phyloP scores from a whole-genome alignment of 1,140 invertebrate species.

The Conus betulinus region DNA sequence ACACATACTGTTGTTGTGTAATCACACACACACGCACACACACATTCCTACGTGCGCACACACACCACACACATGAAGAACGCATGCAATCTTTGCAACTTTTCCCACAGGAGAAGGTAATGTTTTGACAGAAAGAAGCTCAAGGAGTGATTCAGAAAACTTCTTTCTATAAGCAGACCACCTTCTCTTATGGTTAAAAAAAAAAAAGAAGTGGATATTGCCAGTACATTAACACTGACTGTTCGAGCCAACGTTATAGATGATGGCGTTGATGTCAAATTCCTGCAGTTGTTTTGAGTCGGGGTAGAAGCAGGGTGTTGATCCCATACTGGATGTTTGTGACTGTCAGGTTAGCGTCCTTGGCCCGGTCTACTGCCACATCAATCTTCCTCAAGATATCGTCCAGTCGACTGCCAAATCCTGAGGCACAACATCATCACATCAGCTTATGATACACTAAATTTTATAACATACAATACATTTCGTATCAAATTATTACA shows the following conservation, averaged over 20 bases:
- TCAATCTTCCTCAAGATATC: conserved; percentile 25
- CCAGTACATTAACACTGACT: background rate
- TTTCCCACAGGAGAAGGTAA: too few species aligned
- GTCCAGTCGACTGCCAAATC: conserved; percentile 34
- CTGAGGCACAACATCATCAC: background rate
- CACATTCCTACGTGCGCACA: too few species aligned
- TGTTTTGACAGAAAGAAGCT: too few species aligned
- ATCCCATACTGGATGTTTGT: conserved; percentile 55
- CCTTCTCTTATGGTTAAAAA: too few species aligned
- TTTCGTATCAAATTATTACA: too few species aligned
- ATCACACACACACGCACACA: too few species aligned
- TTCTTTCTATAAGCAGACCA: too few species aligned
- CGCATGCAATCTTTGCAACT: too few species aligned
- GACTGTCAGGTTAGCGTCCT: conserved; percentile 43
- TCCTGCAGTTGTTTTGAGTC: conserved; percentile 63
- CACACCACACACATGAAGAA: too few species aligned
- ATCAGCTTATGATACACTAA: background rate
- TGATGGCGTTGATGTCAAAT: conserved; percentile 46
- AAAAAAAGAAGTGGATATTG: background rate
- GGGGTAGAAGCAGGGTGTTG: conserved; percentile 51
- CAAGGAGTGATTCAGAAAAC: too few species aligned
- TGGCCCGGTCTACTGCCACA: conserved; percentile 37
- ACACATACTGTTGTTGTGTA: too few species aligned
- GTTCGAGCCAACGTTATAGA: conserved; percentile 42
- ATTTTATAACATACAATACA: background rate